These are phyloP conservation scores for Macropis europaea DNA, from an alignment of 2,888 invertebrate genomes.

Conservation along the genomic window DNA sequence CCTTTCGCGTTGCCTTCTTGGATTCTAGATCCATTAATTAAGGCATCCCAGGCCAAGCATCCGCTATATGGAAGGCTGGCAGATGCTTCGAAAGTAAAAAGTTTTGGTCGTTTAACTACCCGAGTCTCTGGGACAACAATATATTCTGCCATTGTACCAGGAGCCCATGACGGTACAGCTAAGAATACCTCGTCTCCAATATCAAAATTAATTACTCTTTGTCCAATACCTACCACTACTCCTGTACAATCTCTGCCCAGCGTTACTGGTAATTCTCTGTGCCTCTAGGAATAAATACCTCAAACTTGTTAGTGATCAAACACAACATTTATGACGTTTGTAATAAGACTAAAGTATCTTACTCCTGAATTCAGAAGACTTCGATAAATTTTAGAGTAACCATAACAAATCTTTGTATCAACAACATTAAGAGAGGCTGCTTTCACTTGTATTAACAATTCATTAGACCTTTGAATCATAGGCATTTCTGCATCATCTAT, in stretches of 20 bases:
- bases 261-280: conserved; percentile 81
- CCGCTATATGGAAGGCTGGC: conserved; percentile 84
- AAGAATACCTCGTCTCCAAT: conserved; percentile 85
- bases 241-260: conserved; percentile 85
- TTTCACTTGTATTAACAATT: conserved; percentile 83
- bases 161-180: conserved; percentile 82
- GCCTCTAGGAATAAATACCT: conserved; percentile 70
- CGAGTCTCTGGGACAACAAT: conserved; percentile 81
- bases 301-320: neutral
- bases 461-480: conserved; percentile 80
- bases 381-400: conserved; percentile 81
- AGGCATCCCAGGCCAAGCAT: conserved; percentile 82
- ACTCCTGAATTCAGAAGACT: conserved; percentile 77
- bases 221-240: conserved; percentile 83
- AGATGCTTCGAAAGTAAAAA: conserved; percentile 83
- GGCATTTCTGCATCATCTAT: conserved; percentile 82
- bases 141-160: conserved; percentile 82
- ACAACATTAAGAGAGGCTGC: conserved; percentile 83
- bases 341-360: conserved; percentile 47
- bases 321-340: neutral
- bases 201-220: conserved; percentile 82
- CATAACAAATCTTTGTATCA: conserved; percentile 83
- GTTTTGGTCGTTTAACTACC: conserved; percentile 82
- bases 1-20: conserved; percentile 80
- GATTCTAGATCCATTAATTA: conserved; percentile 80